Conservation (phyloP, 1,140 invertebrate genomes). For the Ceratoteleas bidentatus region DNA sequence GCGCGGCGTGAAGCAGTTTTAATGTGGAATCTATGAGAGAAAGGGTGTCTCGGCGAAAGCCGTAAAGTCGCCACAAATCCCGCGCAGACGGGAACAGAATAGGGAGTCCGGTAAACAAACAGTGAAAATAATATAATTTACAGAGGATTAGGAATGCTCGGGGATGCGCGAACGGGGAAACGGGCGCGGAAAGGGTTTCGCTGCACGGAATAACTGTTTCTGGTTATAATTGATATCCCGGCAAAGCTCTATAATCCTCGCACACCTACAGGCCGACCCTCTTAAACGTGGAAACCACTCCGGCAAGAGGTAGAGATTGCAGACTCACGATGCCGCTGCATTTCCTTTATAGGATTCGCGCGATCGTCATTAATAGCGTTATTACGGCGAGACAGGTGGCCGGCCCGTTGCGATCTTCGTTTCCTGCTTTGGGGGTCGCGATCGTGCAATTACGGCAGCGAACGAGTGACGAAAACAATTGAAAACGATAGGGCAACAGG, state of each 20-base stretch:
- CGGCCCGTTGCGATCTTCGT: not conserved
- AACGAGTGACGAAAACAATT: too few relatives aligned
- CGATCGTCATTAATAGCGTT: constrained; percentile 56
- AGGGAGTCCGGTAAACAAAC: constrained; percentile 80
- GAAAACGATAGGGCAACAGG: too few relatives aligned
- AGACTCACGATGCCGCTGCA: constrained; percentile 70
- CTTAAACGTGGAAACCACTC: constrained; percentile 78
- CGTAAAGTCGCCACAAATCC: constrained; percentile 80
- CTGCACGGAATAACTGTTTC: constrained; percentile 77
- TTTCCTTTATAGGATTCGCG: constrained; percentile 62
- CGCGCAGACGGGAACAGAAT: constrained; percentile 75
- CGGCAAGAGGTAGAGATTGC: constrained; percentile 73
- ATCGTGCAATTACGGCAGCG: too few relatives aligned
- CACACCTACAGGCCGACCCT: constrained; percentile 72
- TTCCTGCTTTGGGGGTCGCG: too few relatives aligned
- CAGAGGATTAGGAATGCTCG: constrained; percentile 79
- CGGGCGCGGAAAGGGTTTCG: constrained; percentile 68
- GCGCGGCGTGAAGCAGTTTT: constrained; percentile 64
- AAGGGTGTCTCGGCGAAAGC: constrained; percentile 75
- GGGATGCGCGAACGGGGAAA: constrained; percentile 62
- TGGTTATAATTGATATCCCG: constrained; percentile 82
- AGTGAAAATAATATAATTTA: constrained; percentile 82
- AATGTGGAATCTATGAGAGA: constrained; percentile 71
- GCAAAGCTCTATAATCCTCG: constrained; percentile 81
- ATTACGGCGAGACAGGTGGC: constrained; percentile 20